These are phyloP conservation scores for Mola mola DNA, from an alignment of 2,113 vertebrate genomes.

Conservation along the genomic window DNA sequence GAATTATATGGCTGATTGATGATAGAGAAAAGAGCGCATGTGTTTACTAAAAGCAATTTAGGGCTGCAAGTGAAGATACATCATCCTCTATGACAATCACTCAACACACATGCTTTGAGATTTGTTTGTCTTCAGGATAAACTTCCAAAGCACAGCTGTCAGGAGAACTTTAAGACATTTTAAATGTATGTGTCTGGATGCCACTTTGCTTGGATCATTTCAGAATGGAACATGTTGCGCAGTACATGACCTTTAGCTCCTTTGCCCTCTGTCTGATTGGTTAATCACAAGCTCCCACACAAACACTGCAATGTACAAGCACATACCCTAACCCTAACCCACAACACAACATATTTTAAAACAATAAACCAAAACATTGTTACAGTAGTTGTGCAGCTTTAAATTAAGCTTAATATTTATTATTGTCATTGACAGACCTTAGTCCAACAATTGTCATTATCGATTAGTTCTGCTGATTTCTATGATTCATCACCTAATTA, in stretches of 20 bases:
- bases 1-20: slow-evolving; percentile 25
- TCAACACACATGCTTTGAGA: not conserved
- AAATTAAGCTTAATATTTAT: too few relatives aligned
- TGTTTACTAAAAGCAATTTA: slow-evolving; percentile 14
- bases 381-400: too few relatives aligned
- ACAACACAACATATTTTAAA: too few relatives aligned
- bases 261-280: slow-evolving; percentile 24
- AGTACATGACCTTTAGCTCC: slow-evolving; percentile 1
- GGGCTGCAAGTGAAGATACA: slow-evolving; percentile 1
- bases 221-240: slow-evolving; percentile 8
- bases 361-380: too few relatives aligned
- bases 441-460: too few relatives aligned
- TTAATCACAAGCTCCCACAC: too few relatives aligned
- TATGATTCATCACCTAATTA: too few relatives aligned
- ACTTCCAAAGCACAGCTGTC: not conserved
- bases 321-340: too few relatives aligned
- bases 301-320: too few relatives aligned
- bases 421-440: too few relatives aligned
- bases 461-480: too few relatives aligned
- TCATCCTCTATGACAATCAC: not conserved
- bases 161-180: not conserved
- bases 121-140: slow-evolving; percentile 8
- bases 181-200: not conserved
- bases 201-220: slow-evolving; percentile 8
- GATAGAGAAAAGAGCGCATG: not conserved